A percentile compares a stretch with the other conserved stretches of the same genome.
Evolutionary conservation across 2,888 invertebrate genomes (phyloP).

Genomic region (Maniola hyperantus): DNA sequence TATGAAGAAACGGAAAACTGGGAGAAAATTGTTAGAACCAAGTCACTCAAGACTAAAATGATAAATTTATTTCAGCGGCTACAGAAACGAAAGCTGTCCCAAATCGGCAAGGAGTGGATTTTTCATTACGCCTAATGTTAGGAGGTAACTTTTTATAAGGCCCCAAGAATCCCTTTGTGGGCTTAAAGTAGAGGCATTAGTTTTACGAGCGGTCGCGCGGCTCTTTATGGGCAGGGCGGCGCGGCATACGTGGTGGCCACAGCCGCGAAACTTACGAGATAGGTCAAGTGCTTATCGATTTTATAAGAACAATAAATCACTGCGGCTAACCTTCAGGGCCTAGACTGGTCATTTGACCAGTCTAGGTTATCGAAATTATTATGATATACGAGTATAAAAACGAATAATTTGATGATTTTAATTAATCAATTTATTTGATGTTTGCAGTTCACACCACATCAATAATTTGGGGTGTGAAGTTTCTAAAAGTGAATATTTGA

Average conservation of each 20-base stretch:
- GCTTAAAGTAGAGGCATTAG: constrained; percentile 37
- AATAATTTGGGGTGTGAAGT: neutral
- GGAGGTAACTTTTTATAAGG: constrained; percentile 33
- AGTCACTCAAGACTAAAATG: too few relatives aligned
- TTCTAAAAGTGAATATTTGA: neutral
- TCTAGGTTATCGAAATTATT: neutral
- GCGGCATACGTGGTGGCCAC: constrained; percentile 23
- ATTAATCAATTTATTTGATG: neutral
- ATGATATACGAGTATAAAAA: too few relatives aligned
- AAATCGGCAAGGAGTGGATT: constrained; percentile 18
- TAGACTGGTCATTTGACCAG: neutral
- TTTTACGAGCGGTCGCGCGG: constrained; percentile 33
- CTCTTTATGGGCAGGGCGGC: constrained; percentile 30
- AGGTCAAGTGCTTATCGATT: constrained; percentile 34
- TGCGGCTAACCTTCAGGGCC: constrained; percentile 16
- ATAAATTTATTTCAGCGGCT: too few relatives aligned
- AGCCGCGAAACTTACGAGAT: constrained; percentile 23
- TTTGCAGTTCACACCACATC: neutral
- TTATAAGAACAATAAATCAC: constrained; percentile 25
- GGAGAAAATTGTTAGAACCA: too few relatives aligned
- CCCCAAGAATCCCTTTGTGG: constrained; percentile 33
- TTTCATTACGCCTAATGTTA: constrained; percentile 31
- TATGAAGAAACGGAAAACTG: too few relatives aligned
- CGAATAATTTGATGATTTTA: too few relatives aligned
- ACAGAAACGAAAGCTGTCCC: constrained; percentile 2